Base-by-base conservation (phyloP, 2,797 vertebrate genomes). In the Pachyuromys duprasi region DNA sequence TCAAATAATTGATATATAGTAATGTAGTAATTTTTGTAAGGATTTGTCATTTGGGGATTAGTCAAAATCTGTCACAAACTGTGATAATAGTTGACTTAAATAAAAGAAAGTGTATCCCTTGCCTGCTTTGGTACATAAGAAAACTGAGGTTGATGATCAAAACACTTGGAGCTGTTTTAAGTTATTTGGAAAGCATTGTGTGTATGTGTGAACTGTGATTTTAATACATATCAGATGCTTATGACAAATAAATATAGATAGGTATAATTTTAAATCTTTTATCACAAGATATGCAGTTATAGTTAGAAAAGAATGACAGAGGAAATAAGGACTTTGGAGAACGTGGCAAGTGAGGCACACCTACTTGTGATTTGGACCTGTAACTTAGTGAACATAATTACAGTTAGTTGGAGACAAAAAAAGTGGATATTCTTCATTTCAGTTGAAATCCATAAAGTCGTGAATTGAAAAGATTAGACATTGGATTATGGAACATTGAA, bases 201-300 rank as follows among this genome's bases (percentile, higher is more conserved):
- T 20, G 0, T 36, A 63, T 72, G 13, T 86, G 62, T 79, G 22
- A 91, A 49, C 36, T 90, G 75, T n/a, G 55, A 80, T 83, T 92
- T 97, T 93, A 91, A 6, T 62, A 57, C 33, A 60, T 75, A 75
- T 57, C 63, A 36, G 39, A 86, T 95, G 92, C 91, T 78, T 57
- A 3, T 79, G 91, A 95, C 93, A 45, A 81, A 86, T 89, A 74
- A 31, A 79, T 53, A 4, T n/a, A 60, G 31, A 14, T 33, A 49
- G 42, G 62, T 67, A 39, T 92, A 60, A 76, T 76, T 60, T 91
- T 67, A 65, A 88, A 36, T 95, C 26, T 57, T 72, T 49, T 45
- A 33, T 91, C 80, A 55, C 22, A 31, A 65, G 82, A 74, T 94
- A 89, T 75, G 0, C 0, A 95, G 8, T 83, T 96, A 79, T 63